Evolutionary conservation across 2,113 vertebrate genomes (phyloP), one percentile per base, ranked within the genome.

Genomic region (Ammodytes marinus): DNA sequence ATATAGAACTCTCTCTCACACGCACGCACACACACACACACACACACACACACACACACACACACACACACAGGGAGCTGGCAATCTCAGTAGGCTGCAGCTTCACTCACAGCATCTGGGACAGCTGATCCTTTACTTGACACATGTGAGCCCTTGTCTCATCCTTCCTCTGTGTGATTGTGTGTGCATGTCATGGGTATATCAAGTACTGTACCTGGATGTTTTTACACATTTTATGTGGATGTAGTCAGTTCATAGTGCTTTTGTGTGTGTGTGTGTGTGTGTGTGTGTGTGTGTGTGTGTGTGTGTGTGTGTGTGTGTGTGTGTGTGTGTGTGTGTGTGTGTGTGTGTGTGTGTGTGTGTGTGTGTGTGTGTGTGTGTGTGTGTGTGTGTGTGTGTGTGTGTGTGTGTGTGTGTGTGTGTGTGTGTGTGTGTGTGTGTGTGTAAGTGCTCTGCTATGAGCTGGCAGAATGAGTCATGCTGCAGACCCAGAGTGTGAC

Each of bases 381-480:
- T 70, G 39, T 19, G 50, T 69, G 59, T 65, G 52, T 66, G 74
- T 77, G 59, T 59, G 45, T 73, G 55, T 52, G 47, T 54, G 49
- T 47, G 50, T 67, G 46, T 65, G 57, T 46, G 45, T 74, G 76
- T 69, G 50, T 69, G 57, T 69, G 73, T 74, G 57, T 43, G 35
- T 78, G 54, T 65, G 76, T 43, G 61, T 59, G 55, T 37, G 40
- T 60, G 14, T 50, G 50, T 49, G 27, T 65, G 74, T 53, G 73
- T 67, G 78, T 46, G 77, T 58, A 57, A 35, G 50, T 52, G 57
- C 50, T 71, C 42, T 75, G 72, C 77, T 79, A 19, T 80, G 77
- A 87, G 86, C 83, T 91, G 85, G 86, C 87, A 88, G 86, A 83
- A 76, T 94, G 92, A 94, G 84, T 93, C 91, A 93, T 90, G 74